Evolutionary conservation across 2,113 vertebrate genomes (phyloP), one percentile per base, ranked within the genome.

Genomic region (Orientallactaga bullata): DNA sequence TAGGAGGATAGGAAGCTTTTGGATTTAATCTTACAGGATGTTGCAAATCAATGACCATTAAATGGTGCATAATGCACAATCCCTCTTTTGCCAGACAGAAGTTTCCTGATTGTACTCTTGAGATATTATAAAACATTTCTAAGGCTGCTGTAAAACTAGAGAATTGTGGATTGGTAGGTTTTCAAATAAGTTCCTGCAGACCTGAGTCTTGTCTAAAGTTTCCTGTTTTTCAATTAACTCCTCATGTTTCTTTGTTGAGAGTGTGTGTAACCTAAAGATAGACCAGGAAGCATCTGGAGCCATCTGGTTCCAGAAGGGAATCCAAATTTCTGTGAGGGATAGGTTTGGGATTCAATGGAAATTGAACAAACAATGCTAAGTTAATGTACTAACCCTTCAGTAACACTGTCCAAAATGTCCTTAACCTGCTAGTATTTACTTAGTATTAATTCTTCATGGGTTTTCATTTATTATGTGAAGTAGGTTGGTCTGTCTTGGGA

Each of bases 141-240:
- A 93, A 95, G 85, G 26, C 94, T 94, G 88, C 89, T 95, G 65
- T 86, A 94, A 92, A 96, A 92, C 83, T 94, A 74, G 83, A 72
- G 90, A 95, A 94, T 91, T 87, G 92, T 87, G 92, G 94, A 94
- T 94, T 96, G 81, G 72, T 93, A 94, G 81, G 73, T 96, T 94
- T 97, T 97, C 94, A 95, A 86, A 35, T 89, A 97, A 96, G 93
- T 96, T 96, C 83, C 86, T 95, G 82, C 94, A 95, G 96, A 92
- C 85, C 51, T 96, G 83, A 95, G 96, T 96, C 96, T 97, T 93
- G 85, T 93, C 90, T 95, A 96, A 95, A 96, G 95, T 86, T 96
- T 97, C 96, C 96, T 97, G 97, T 83, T 97, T 97, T 97, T 96
- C 95, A 97, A 97, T 96, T 95, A 97, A 97, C 93, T 96, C 94